These are phyloP conservation scores for Lamprotornis superbus DNA, from an alignment of 2,113 vertebrate genomes.

Conservation along the genomic window DNA sequence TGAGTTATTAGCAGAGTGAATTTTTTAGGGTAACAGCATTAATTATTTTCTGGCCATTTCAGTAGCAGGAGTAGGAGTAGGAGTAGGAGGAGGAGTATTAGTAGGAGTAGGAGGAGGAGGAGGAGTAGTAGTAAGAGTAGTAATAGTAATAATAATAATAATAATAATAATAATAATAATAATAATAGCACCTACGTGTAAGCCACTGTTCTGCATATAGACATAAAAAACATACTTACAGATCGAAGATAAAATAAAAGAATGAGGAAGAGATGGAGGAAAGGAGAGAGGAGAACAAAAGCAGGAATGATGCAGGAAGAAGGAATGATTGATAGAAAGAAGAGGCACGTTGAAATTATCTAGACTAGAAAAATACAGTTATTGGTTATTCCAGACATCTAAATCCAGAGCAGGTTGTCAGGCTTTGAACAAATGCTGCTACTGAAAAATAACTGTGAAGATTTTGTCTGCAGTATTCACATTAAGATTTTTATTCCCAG, in stretches of 20 bases:
- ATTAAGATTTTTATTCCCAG: not conserved
- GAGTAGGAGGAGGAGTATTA: not conserved
- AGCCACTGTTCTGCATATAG: not conserved
- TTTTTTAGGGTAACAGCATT: not conserved
- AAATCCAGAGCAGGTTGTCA: not conserved
- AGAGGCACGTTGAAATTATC: not conserved
- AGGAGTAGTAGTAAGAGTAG: accelerated
- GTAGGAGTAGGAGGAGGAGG: not conserved
- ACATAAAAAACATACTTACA: not conserved
- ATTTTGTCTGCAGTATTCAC: not conserved
- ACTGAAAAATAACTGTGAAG: not conserved
- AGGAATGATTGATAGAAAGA: not conserved
- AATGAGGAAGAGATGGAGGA: not conserved
- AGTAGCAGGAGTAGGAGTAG: not conserved
- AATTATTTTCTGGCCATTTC: not conserved
- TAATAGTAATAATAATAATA: not conserved
- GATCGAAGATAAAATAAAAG: not conserved
- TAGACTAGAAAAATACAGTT: not conserved
- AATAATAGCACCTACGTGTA: not conserved
- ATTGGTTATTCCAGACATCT: not conserved
- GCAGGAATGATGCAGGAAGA: not conserved
- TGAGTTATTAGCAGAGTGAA: not conserved
- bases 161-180: not conserved
- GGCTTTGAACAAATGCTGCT: not conserved
- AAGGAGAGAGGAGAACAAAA: not conserved